A percentile compares a stretch with the other conserved stretches of the same genome.
Evolutionary conservation across 2,888 invertebrate species (phyloP).

Genomic region (Meliscaeva auricollis): DNA sequence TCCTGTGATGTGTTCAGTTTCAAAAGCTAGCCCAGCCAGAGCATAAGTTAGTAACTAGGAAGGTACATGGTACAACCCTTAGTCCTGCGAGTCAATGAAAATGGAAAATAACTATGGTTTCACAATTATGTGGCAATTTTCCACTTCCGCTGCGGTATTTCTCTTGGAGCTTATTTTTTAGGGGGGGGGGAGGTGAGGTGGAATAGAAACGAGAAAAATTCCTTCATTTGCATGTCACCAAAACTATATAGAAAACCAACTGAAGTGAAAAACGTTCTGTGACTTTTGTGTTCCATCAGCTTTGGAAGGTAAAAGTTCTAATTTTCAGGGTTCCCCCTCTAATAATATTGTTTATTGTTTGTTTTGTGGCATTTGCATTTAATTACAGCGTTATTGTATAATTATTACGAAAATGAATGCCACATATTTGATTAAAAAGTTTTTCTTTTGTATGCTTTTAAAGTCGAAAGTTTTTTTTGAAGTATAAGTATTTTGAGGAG

Average conservation of each 20-base stretch:
- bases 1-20: conserved; percentile 14
- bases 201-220: conserved; percentile 11
- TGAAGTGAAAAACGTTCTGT: conserved; percentile 35
- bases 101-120: conserved; percentile 61
- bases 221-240: conserved; percentile 54
- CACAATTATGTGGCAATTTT: conserved; percentile 74
- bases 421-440: conserved; percentile 53
- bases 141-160: conserved; percentile 68
- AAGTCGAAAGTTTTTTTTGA: conserved; percentile 31
- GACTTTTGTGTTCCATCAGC: conserved; percentile 1
- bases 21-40: background rate
- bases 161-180: background rate
- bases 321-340: background rate
- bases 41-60: too few relatives aligned
- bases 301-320: background rate
- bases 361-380: conserved; percentile 67
- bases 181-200: background rate
- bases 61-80: background rate
- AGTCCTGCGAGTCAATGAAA: conserved; percentile 11
- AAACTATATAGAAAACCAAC: background rate
- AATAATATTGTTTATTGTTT: conserved; percentile 11
- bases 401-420: conserved; percentile 58
- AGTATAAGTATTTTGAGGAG: conserved; percentile 45
- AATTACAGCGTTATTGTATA: conserved; percentile 65
- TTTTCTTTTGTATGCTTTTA: background rate